Percentiles rank a stretch among this genome's conserved stretches.
phyloP scores from a whole-genome alignment of 2,113 vertebrate species.

The Elachura formosa region DNA sequence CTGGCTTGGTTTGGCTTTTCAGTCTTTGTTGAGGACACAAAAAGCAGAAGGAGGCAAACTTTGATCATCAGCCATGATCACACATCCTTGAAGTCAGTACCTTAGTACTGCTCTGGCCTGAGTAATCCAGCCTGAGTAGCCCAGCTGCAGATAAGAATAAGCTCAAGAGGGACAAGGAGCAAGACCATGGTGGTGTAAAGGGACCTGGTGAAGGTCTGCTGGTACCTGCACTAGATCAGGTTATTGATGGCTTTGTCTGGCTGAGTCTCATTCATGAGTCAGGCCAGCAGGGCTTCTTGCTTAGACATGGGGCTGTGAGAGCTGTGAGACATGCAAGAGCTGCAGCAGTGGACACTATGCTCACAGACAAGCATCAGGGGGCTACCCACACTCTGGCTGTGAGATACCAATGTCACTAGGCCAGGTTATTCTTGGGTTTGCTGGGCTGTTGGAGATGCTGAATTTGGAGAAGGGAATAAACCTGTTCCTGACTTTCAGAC shows the following conservation, averaged over 20 bases:
- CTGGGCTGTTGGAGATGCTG: not conserved
- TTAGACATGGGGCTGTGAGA: not conserved
- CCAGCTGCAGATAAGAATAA: constrained; percentile 20
- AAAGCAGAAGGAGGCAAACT: constrained; percentile 1
- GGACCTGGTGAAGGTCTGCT: not conserved
- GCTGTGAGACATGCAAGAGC: not conserved
- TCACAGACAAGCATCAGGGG: not conserved
- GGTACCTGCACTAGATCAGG: not conserved
- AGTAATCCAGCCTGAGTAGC: constrained; percentile 35
- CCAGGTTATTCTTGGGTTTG: not conserved
- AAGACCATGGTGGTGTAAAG: not conserved
- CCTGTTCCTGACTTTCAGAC: too few species aligned
- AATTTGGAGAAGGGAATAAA: too few species aligned
- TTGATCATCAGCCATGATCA: constrained; percentile 64
- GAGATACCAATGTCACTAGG: not conserved
- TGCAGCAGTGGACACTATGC: not conserved
- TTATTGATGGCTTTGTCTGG: not conserved
- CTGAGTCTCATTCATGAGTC: not conserved
- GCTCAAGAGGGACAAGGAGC: not conserved
- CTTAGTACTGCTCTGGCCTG: constrained; percentile 52
- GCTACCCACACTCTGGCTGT: not conserved
- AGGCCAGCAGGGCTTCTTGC: not conserved
- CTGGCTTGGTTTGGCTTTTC: not conserved
- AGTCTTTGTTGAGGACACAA: not conserved
- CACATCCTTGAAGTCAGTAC: constrained; percentile 59